Conservation (phyloP, 2,888 invertebrate genomes). For the Mythimna albipuncta region DNA sequence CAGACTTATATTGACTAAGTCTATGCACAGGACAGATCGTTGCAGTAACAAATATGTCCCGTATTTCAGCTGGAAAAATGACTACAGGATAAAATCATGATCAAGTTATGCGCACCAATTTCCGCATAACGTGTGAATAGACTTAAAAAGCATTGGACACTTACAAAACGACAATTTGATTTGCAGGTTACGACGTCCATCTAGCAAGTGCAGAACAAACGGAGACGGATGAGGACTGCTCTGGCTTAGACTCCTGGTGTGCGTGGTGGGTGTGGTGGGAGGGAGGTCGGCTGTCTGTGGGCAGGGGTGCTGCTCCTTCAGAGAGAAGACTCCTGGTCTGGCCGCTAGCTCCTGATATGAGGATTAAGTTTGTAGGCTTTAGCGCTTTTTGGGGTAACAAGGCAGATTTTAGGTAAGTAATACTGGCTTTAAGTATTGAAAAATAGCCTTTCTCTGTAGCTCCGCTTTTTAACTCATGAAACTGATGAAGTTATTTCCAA, state of each 20-base stretch:
- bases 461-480: not conserved
- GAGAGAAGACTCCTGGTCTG: slow-evolving; percentile 91
- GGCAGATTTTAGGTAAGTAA: slow-evolving; percentile 91
- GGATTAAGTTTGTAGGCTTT: slow-evolving; percentile 92
- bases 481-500: too few species aligned
- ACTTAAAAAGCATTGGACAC: not conserved
- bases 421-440: not conserved
- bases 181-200: slow-evolving; percentile 92
- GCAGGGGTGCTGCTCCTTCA: slow-evolving; percentile 90
- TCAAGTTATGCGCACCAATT: not conserved
- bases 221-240: slow-evolving; percentile 89
- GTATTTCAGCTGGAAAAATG: too few species aligned
- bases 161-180: not conserved
- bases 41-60: too few species aligned
- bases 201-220: slow-evolving; percentile 91
- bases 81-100: not conserved
- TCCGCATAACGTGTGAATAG: not conserved
- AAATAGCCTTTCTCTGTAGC: not conserved
- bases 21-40: too few species aligned
- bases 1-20: too few species aligned
- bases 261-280: slow-evolving; percentile 94
- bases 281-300: slow-evolving; percentile 90
- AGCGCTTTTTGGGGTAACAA: slow-evolving; percentile 92
- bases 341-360: slow-evolving; percentile 91
- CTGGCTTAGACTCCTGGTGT: slow-evolving; percentile 87